These are phyloP conservation scores for Dione juno DNA, from an alignment of 2,888 invertebrate species.

Conservation along the genomic window DNA sequence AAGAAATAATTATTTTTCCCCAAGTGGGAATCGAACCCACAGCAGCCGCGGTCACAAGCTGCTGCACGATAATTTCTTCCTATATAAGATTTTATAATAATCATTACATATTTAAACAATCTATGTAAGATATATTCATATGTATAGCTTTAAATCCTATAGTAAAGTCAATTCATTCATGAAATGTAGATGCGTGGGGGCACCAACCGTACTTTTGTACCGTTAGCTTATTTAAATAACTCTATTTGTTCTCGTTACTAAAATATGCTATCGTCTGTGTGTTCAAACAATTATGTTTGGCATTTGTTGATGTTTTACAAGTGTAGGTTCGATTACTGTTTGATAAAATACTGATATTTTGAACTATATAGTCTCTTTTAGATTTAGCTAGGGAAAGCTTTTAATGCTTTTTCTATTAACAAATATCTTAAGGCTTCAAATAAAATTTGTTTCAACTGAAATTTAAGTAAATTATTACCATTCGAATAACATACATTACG, in stretches of 20 bases:
- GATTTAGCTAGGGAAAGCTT: no score
- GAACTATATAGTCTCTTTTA: no score
- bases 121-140: not conserved
- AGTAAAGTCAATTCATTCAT: constrained; percentile 32
- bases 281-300: not conserved
- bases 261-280: constrained; percentile 20
- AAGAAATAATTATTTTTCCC: no score
- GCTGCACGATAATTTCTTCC: no score
- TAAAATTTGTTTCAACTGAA: no score
- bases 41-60: no score
- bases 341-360: not conserved
- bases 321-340: not conserved
- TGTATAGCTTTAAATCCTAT: not conserved
- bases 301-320: not conserved
- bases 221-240: constrained; percentile 37
- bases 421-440: no score
- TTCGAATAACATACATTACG: no score
- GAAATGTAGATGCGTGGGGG: constrained; percentile 31
- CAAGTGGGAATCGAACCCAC: no score
- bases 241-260: constrained; percentile 27
- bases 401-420: no score
- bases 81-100: no score
- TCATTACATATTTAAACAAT: not conserved
- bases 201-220: constrained; percentile 21
- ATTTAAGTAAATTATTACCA: no score